These are phyloP conservation scores for Alsophila aescularia DNA, from an alignment of 2,888 invertebrate genomes.

Conservation along the genomic window DNA sequence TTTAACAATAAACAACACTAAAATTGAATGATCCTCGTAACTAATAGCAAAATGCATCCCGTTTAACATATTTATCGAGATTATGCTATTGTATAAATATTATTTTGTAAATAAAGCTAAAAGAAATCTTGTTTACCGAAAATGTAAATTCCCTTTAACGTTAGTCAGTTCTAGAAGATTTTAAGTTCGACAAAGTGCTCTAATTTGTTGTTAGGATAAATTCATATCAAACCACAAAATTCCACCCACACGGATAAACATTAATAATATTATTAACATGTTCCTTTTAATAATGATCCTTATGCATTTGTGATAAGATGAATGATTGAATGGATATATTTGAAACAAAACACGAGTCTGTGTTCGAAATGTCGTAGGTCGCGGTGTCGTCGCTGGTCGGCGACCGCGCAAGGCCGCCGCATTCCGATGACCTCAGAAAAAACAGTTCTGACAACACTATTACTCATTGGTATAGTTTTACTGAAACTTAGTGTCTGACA, in stretches of 20 bases:
- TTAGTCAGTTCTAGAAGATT: conserved; percentile 20
- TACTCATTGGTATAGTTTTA: too few relatives aligned
- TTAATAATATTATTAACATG: conserved; percentile 26
- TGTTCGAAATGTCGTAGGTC: conserved; percentile 67
- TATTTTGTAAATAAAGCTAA: neutral
- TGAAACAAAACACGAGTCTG: conserved; percentile 43
- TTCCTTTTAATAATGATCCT: conserved; percentile 40
- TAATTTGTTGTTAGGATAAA: conserved; percentile 40
- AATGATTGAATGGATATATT: conserved; percentile 37
- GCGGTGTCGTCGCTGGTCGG: conserved; percentile 71
- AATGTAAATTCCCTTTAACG: neutral
- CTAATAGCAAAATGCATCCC: neutral
- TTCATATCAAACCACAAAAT: conserved; percentile 39
- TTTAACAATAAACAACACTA: conserved; percentile 5
- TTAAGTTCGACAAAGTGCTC: conserved; percentile 36
- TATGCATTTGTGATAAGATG: conserved; percentile 36
- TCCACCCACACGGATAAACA: conserved; percentile 39
- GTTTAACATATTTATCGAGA: neutral
- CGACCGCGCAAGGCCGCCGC: conserved; percentile 80
- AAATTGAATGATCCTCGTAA: neutral
- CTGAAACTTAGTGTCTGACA: too few relatives aligned
- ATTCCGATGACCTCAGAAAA: conserved; percentile 80
- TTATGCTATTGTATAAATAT: neutral
- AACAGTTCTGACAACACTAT: too few relatives aligned
- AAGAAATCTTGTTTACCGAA: neutral